A percentile compares a stretch with the other conserved stretches of the same genome.
phyloP scores from a whole-genome alignment of 2,888 invertebrate species.

The Horisme vitalbata region DNA sequence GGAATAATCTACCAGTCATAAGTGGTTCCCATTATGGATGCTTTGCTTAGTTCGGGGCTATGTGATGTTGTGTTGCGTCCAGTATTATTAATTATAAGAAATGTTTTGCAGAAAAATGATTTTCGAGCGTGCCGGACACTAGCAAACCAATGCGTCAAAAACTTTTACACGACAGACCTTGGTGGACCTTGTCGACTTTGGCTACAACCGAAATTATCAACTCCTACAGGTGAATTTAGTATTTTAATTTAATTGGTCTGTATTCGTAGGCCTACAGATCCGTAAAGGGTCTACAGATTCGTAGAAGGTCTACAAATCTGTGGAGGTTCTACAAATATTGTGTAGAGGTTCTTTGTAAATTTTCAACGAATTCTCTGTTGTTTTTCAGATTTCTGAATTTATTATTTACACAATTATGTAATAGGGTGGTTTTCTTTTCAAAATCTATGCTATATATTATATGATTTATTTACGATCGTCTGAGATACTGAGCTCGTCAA shows the following conservation, averaged over 20 bases:
- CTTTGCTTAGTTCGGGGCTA: no score
- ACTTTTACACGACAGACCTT: constrained; percentile 58
- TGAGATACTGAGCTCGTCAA: no score
- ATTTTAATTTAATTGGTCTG: constrained; percentile 1
- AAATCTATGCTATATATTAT: no score
- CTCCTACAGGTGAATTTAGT: constrained; percentile 47
- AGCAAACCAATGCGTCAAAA: constrained; percentile 61
- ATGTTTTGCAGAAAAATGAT: constrained; percentile 51
- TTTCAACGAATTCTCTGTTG: no score
- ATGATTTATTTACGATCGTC: no score
- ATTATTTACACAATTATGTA: no score
- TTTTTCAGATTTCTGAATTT: no score
- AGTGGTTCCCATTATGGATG: no score
- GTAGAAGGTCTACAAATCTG: neutral
- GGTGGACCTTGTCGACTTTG: constrained; percentile 71
- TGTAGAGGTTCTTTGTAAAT: no score
- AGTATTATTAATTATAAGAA: neutral
- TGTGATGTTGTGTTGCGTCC: constrained; percentile 6
- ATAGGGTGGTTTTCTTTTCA: no score
- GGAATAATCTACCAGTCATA: no score
- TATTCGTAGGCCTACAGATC: neutral
- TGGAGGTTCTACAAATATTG: neutral
- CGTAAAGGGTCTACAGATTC: neutral
- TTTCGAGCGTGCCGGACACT: constrained; percentile 53
- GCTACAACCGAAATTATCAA: constrained; percentile 52